These are phyloP conservation scores for Patagioenas fasciata DNA, from an alignment of 2,113 vertebrate species.

Conservation along the genomic window DNA sequence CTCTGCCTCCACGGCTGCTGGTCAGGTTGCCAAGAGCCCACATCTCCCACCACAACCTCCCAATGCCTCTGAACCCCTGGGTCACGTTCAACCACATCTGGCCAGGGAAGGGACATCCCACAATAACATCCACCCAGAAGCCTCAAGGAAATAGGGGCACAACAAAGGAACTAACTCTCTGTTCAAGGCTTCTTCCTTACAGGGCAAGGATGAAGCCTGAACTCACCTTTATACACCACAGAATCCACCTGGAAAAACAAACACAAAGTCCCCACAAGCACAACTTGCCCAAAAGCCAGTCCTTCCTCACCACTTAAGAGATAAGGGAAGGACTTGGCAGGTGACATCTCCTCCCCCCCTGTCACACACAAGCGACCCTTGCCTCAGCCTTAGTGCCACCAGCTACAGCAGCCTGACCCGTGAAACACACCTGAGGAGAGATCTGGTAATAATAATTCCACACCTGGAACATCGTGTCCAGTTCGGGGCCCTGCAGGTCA, in stretches of 20 bases:
- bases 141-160: accelerated
- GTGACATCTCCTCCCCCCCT: no score
- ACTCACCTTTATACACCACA: background rate
- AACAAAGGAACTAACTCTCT: background rate
- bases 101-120: background rate
- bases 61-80: background rate
- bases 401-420: accelerated
- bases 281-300: background rate
- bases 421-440: background rate
- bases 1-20: background rate
- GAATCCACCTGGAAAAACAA: background rate
- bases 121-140: accelerated
- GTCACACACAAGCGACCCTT: background rate
- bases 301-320: no score
- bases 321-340: background rate
- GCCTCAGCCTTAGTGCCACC: background rate
- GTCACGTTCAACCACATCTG: accelerated
- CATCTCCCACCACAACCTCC: background rate
- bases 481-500: no score
- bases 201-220: background rate
- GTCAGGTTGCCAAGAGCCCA: background rate
- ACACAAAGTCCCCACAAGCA: background rate
- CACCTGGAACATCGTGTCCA: no score
- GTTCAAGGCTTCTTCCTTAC: background rate
- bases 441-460: no score